Evolutionary conservation across 2,113 vertebrate genomes (phyloP).

Genomic region (Lophochroa leadbeateri): DNA sequence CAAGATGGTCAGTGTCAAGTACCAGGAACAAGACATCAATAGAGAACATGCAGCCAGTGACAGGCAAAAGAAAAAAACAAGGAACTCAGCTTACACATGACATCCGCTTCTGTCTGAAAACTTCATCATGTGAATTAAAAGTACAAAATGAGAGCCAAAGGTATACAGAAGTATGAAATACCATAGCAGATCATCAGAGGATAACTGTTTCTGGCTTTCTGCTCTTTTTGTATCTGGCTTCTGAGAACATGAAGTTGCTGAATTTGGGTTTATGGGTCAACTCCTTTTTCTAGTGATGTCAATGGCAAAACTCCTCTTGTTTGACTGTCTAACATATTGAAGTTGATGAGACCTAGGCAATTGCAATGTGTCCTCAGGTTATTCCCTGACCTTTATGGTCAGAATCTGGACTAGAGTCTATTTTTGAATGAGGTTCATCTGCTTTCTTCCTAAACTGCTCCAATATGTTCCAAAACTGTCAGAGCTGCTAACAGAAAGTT

Average conservation of each 20-base stretch:
- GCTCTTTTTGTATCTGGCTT: not conserved
- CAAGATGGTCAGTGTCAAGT: constrained; percentile 77
- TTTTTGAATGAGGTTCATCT: not conserved
- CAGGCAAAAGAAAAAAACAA: constrained; percentile 75
- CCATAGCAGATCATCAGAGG: not conserved
- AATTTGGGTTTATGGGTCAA: not conserved
- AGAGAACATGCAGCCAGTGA: constrained; percentile 77
- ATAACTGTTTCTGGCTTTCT: not conserved
- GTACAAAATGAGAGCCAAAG: constrained; percentile 25
- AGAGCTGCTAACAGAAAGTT: not conserved
- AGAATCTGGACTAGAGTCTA: not conserved
- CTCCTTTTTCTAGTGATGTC: not conserved
- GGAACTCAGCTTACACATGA: constrained; percentile 70
- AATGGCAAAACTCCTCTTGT: not conserved
- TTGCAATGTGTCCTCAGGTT: not conserved
- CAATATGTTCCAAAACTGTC: not conserved
- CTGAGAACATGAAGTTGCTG: not conserved
- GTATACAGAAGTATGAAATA: constrained; percentile 6
- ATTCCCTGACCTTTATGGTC: not conserved
- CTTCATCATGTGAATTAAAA: constrained; percentile 47
- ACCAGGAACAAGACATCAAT: constrained; percentile 77
- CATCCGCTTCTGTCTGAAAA: constrained; percentile 54
- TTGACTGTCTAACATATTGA: not conserved
- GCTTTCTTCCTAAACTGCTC: not conserved
- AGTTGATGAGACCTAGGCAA: not conserved